Conservation (phyloP, 2,113 vertebrate genomes). For the Pogonocichla stellata region DNA sequence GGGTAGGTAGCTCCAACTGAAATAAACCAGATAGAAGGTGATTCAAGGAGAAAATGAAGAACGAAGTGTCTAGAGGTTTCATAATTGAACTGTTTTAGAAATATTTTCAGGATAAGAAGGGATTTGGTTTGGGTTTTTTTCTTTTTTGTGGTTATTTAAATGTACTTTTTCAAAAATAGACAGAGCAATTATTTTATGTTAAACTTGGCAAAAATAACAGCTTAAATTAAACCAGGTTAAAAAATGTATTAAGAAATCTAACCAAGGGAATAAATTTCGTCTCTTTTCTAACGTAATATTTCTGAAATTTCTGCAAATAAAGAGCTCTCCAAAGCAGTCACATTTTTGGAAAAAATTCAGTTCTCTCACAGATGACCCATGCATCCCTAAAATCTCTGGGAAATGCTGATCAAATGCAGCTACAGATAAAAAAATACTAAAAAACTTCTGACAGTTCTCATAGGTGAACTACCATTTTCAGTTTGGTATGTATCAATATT, state of each 20-base stretch:
- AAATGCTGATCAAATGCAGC: not conserved
- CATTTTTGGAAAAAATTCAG: not conserved
- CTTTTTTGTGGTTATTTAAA: not conserved
- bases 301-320: not conserved
- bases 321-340: not conserved
- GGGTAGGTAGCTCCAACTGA: not conserved
- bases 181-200: not conserved
- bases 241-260: not conserved
- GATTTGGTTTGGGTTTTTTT: not conserved
- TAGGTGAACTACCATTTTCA: conserved; percentile 5
- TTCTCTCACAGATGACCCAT: not conserved
- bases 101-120: not conserved
- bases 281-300: not conserved
- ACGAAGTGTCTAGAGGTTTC: not conserved
- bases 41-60: not conserved
- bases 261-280: not conserved
- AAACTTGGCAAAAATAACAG: not conserved
- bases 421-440: not conserved
- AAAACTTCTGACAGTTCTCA: not conserved
- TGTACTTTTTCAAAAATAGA: not conserved
- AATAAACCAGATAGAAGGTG: not conserved
- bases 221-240: not conserved
- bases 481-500: not conserved
- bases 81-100: not conserved
- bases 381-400: not conserved